Evolutionary conservation across 2,888 invertebrate species (phyloP).

Genomic region (Amaurobius ferox): DNA sequence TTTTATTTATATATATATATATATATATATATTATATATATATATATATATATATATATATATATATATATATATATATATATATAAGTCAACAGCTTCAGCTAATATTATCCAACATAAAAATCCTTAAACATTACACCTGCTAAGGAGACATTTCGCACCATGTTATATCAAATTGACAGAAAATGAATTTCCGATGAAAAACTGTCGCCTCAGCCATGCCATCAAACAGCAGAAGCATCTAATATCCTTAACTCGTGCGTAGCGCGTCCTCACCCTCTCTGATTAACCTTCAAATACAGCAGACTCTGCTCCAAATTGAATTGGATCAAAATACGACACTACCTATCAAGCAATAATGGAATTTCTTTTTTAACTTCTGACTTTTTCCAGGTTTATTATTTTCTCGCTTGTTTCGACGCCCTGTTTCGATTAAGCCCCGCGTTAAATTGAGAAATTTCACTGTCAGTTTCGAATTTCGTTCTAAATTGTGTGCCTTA

Average conservation of each 20-base stretch:
- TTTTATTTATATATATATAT: too few species aligned
- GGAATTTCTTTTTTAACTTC: conserved; percentile 15
- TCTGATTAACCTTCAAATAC: conserved; percentile 55
- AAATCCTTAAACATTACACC: too few species aligned
- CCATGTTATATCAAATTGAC: too few species aligned
- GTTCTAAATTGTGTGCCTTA: conserved; percentile 26
- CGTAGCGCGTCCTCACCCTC: background rate
- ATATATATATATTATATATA: too few species aligned
- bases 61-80: too few species aligned
- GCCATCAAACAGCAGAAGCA: too few species aligned
- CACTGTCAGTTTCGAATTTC: conserved; percentile 57
- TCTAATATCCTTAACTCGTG: background rate
- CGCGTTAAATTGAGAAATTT: conserved; percentile 71
- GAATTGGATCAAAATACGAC: conserved; percentile 72
- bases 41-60: too few species aligned
- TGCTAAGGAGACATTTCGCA: too few species aligned
- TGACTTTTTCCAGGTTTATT: conserved; percentile 20
- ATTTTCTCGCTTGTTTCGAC: conserved; percentile 21
- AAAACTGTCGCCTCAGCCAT: too few species aligned
- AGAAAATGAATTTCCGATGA: too few species aligned
- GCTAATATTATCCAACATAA: too few species aligned
- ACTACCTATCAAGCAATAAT: conserved; percentile 54
- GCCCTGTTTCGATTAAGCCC: conserved; percentile 66
- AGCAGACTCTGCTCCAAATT: conserved; percentile 40
- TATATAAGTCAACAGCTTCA: too few species aligned